These are phyloP conservation scores for Caranx ignobilis DNA, from an alignment of 2,113 vertebrate species.

Conservation along the genomic window DNA sequence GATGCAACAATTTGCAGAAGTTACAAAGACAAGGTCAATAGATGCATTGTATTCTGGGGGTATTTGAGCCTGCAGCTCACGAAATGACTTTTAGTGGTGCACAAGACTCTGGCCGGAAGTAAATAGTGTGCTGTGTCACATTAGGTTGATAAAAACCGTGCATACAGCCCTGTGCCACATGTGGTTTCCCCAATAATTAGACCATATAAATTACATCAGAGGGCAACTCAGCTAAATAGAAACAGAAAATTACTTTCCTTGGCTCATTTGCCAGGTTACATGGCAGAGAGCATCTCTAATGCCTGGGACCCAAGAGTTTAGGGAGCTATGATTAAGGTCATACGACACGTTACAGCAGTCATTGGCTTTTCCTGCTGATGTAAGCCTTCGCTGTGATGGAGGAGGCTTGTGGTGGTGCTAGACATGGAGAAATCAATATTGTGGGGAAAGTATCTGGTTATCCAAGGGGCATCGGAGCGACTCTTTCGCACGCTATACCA, in stretches of 20 bases:
- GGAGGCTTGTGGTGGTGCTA: slow-evolving; percentile 30
- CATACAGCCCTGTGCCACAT: slow-evolving; percentile 29
- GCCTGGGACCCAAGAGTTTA: slow-evolving; percentile 34
- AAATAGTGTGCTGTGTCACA: slow-evolving; percentile 51
- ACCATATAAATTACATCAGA: slow-evolving; percentile 52
- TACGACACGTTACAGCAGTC: slow-evolving; percentile 32
- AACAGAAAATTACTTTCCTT: slow-evolving; percentile 32
- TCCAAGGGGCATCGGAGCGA: slow-evolving; percentile 47
- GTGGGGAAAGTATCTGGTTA: slow-evolving; percentile 55
- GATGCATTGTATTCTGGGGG: slow-evolving; percentile 39
- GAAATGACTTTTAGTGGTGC: slow-evolving; percentile 47
- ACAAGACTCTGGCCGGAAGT: slow-evolving; percentile 43
- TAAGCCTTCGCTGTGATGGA: slow-evolving; percentile 60
- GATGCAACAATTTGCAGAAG: slow-evolving; percentile 64
- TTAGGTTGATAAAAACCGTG: slow-evolving; percentile 54
- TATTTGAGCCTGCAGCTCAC: slow-evolving; percentile 31
- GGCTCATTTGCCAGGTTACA: slow-evolving; percentile 45
- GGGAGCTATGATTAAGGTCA: slow-evolving; percentile 50
- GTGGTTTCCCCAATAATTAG: slow-evolving; percentile 57
- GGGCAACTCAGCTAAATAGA: slow-evolving; percentile 23
- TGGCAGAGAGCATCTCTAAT: slow-evolving; percentile 34
- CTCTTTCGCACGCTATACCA: slow-evolving; percentile 49
- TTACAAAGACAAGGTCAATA: slow-evolving; percentile 66
- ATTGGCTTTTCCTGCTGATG: slow-evolving; percentile 65
- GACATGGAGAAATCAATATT: slow-evolving; percentile 65